These are phyloP conservation scores for Irena cyanogastra DNA, from an alignment of 2,113 vertebrate species.

Conservation along the genomic window DNA sequence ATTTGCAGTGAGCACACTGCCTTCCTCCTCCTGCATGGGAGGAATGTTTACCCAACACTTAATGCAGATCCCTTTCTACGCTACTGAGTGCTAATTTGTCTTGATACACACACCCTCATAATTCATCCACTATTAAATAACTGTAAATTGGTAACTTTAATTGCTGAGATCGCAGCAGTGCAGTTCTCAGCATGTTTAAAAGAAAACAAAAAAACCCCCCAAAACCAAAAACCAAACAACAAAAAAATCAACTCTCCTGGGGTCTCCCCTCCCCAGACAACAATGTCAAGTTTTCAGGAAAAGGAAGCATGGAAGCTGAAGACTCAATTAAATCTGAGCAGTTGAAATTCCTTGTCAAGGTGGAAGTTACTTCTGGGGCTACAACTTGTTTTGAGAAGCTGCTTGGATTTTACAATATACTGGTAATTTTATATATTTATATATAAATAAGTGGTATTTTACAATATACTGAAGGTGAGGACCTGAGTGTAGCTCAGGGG, in stretches of 20 bases:
- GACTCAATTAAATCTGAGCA: background rate
- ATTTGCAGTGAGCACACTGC: background rate
- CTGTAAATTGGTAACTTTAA: background rate
- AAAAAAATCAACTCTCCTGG: background rate
- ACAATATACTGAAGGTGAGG: background rate
- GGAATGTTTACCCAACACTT: background rate
- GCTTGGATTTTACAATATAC: background rate
- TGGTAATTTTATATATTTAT: too few species aligned
- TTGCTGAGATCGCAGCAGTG: background rate
- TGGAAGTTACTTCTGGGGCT: background rate
- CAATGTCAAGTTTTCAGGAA: background rate
- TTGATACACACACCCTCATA: background rate
- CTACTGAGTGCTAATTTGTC: background rate
- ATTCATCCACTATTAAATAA: background rate
- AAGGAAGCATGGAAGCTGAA: background rate
- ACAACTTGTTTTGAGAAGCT: background rate
- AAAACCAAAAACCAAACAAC: background rate
- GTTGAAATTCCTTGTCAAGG: background rate
- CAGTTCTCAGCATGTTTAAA: background rate
- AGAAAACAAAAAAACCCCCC: background rate
- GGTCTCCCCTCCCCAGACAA: background rate
- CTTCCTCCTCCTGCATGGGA: background rate
- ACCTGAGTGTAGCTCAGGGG: background rate
- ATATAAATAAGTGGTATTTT: too few species aligned
- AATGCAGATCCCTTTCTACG: background rate